Percentiles rank a stretch among this genome's conserved stretches.
Conservation (phyloP, 2,888 invertebrate genomes). For the Lasioglossum malachurum region DNA sequence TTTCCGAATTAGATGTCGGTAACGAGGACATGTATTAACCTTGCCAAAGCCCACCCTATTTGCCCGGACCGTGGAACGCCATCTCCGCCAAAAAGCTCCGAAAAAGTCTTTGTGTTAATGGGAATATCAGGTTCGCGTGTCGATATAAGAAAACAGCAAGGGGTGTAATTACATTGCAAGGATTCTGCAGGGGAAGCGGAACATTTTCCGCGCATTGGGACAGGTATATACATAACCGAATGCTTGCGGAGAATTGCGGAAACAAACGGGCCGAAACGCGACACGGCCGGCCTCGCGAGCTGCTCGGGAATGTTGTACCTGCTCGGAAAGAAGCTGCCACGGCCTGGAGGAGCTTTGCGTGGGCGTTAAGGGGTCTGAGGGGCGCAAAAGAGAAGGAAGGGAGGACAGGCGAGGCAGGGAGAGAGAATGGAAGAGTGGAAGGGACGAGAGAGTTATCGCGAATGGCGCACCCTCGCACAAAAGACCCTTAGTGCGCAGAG, state of each 20-base stretch:
- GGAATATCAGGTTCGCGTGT: not conserved
- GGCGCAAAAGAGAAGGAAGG: not conserved
- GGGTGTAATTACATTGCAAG: not conserved
- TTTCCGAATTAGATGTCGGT: not conserved
- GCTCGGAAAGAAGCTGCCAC: slow-evolving; percentile 42
- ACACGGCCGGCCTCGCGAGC: not conserved
- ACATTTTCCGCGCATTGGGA: not conserved
- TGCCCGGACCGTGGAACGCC: not conserved
- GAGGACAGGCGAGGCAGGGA: slow-evolving; percentile 7
- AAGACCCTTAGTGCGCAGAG: slow-evolving; percentile 74
- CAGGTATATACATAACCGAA: not conserved
- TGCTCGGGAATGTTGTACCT: slow-evolving; percentile 24
- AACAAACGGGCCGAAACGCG: slow-evolving; percentile 16
- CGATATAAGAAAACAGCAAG: not conserved
- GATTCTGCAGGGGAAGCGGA: not conserved
- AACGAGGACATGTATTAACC: slow-evolving; percentile 4
- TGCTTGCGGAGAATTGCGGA: not conserved
- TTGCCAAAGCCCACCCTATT: not conserved
- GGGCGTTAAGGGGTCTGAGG: not conserved
- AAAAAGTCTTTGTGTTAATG: not conserved
- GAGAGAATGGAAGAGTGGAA: slow-evolving; percentile 51
- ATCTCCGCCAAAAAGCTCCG: not conserved
- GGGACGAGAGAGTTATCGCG: slow-evolving; percentile 69
- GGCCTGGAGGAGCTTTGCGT: not conserved
- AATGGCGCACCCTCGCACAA: slow-evolving; percentile 74